Evolutionary conservation across 2,888 invertebrate genomes (phyloP).

Genomic region (Cephus sareptanus): DNA sequence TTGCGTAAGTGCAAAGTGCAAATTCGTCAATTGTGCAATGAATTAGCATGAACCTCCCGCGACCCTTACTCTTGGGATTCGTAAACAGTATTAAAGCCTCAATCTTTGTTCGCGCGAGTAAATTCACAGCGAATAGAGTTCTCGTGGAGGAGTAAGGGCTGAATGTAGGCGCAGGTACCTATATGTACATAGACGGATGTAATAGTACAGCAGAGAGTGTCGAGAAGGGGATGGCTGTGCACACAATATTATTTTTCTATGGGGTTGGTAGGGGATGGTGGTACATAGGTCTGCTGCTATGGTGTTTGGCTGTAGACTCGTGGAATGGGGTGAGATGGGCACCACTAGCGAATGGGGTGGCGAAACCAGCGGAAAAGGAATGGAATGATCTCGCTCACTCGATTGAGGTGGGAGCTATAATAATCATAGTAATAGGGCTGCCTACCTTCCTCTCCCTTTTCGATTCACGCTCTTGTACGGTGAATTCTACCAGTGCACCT

Average conservation of each 20-base stretch:
- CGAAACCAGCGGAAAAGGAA: slow-evolving; percentile 21
- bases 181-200: neutral
- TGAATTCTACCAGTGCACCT: neutral
- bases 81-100: slow-evolving; percentile 56
- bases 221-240: slow-evolving; percentile 41
- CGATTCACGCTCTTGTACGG: neutral
- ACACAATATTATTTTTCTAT: slow-evolving; percentile 56
- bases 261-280: slow-evolving; percentile 34
- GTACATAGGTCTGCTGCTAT: neutral
- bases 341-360: slow-evolving; percentile 29
- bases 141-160: slow-evolving; percentile 8
- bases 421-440: slow-evolving; percentile 52
- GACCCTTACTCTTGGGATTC: slow-evolving; percentile 8
- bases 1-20: slow-evolving; percentile 17
- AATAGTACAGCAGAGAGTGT: slow-evolving; percentile 17
- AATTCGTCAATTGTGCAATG: neutral
- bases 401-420: slow-evolving; percentile 39
- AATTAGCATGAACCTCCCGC: neutral
- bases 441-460: slow-evolving; percentile 24
- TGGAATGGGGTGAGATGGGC: slow-evolving; percentile 17
- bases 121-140: slow-evolving; percentile 35
- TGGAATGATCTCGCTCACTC: slow-evolving; percentile 29
- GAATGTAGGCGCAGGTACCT: neutral
- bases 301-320: neutral
- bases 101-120: slow-evolving; percentile 52